Evolutionary conservation across 2,797 vertebrate genomes (phyloP), one percentile per base, ranked within the genome.

Genomic region (Glyptemys insculpta): DNA sequence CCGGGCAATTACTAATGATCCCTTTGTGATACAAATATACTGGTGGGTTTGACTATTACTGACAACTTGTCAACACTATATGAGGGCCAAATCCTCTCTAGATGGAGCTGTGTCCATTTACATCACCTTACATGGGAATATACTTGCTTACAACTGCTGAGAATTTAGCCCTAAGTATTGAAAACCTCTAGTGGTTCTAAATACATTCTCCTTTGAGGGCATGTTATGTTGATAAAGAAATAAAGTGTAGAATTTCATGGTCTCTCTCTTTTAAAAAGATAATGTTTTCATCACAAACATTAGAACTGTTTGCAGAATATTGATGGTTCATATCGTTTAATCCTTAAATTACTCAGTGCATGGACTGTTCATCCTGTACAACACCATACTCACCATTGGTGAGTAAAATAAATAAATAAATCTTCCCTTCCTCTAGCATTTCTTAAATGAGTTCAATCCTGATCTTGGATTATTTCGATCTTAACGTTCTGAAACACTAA

Each of bases 1-100:
- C 95, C 88, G 92, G 90, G 95, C 97, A 98, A 94, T 95, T 97
- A 96, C 97, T 95, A 82, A 96, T 59, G 79, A 84, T 90, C 15
- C 74, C 87, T 91, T 85, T 5, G 25, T 88, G 86, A 97, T 96
- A 90, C 62, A 92, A 83, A 98, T 97, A 87, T 68, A 34, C 92
- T 93, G 92, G 8, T 34, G 78, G n/a, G 85, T 92, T 81, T 65
- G 90, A 15, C 88, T 25, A 4, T 88, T 83, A 74, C 52, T 56
- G 94, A 92, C 57, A 88, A 81, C 56, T 90, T 87, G 16, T 87
- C 23, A 0, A 79, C 87, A 37, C 29, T 91, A 25, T 91, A 25
- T 1, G 19, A 88, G 44, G 83, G 76, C 84, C 79, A 50, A 85
- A 2, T 7, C 8, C 1, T 9, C 90, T 80, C 62, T 79, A 83